Base-by-base conservation (phyloP, 2,888 invertebrate genomes). In the Cerastis rubricosa region DNA sequence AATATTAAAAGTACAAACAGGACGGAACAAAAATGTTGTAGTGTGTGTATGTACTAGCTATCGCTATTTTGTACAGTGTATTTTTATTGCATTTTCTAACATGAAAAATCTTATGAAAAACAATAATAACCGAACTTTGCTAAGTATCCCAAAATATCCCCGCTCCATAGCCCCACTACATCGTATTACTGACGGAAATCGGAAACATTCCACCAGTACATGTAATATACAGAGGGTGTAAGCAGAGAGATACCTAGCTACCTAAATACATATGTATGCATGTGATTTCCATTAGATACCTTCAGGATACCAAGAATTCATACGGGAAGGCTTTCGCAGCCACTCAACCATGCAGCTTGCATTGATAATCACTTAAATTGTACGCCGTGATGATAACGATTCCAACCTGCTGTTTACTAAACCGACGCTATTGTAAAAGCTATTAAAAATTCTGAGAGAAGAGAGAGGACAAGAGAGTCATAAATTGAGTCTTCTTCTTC, bases 101-200 rank as follows among this genome's bases (percentile, higher is more conserved):
- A 59, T 17, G 8, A 8, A 19, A 17, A 17, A 17, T 29, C 1
- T 17, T 17, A 59, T 17, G 25, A 57, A 57, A 17, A 57, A 57
- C 25, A 57, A 25, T 2, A 43, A 43, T n/a, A 40, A 40, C 3
- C 2, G 14, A 61, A 40, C 63, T 59, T 59, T 22, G 1, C 22
- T 12, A 63, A 9, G 5, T 64, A 12, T 81, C 77, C 76, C 22
- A 40, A 11, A 5, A 77, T 57, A 35, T 22, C 0, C 17, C 22
- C 2, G 29, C 11, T 29, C 22, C 43, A 67, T 83, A 64, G 85
- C 6, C 43, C 64, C 80, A 65, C 76, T 87, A n/a, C 35, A 70
- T 80, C 77, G 75, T 77, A 78, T 82, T 77, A 87, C 86, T 88
- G 88, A 89, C 85, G 85, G 87, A 88, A 88, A 77, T 82, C 85